These are phyloP conservation scores for Cheilosia soror DNA, from an alignment of 2,888 invertebrate genomes.

Conservation along the genomic window DNA sequence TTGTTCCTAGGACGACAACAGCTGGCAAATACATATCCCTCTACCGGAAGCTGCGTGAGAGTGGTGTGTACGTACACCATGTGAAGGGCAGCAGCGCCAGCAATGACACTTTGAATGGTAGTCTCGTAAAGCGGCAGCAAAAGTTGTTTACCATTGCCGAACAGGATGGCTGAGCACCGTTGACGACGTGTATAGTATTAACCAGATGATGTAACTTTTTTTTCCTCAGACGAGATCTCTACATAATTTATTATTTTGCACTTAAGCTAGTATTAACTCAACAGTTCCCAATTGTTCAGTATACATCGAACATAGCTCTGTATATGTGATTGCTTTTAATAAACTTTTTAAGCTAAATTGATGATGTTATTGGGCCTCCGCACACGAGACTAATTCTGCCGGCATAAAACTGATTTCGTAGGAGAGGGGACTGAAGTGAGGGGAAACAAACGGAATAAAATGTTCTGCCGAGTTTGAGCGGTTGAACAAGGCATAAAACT, in stretches of 20 bases:
- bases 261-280: slow-evolving; percentile 60
- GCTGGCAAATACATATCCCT: slow-evolving; percentile 94
- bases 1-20: slow-evolving; percentile 91
- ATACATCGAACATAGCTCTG: slow-evolving; percentile 50
- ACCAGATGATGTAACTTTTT: slow-evolving; percentile 52
- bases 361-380: neutral
- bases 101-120: slow-evolving; percentile 56
- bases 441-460: no score
- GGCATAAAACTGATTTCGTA: no score
- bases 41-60: slow-evolving; percentile 88
- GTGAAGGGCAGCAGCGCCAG: slow-evolving; percentile 75
- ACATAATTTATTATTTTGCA: slow-evolving; percentile 66
- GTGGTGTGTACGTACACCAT: slow-evolving; percentile 85
- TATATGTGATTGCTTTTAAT: slow-evolving; percentile 51
- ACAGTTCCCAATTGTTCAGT: slow-evolving; percentile 40
- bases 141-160: slow-evolving; percentile 66
- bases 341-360: slow-evolving; percentile 42
- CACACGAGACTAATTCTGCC: no score
- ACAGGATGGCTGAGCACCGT: slow-evolving; percentile 19
- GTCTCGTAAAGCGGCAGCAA: slow-evolving; percentile 65
- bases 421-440: no score
- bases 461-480: no score
- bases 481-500: no score
- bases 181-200: slow-evolving; percentile 53
- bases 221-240: slow-evolving; percentile 73